Percentiles rank a stretch among this genome's conserved stretches.
phyloP scores from a whole-genome alignment of 2,888 invertebrate genomes.

The Melanargia galathea region DNA sequence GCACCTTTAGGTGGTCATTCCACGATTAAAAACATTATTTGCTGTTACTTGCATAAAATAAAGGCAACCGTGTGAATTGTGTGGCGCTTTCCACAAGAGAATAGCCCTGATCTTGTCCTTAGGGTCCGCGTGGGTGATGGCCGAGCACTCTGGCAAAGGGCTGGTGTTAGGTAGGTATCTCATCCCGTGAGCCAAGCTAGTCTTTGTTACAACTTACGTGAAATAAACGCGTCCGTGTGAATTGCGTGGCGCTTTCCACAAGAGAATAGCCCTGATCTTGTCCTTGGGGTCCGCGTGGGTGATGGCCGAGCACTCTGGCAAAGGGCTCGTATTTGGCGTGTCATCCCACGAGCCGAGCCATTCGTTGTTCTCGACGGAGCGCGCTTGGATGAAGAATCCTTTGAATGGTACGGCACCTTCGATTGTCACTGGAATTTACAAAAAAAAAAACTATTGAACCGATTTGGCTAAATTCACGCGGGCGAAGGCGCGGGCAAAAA shows the following conservation, averaged over 20 bases:
- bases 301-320: slow-evolving; percentile 90
- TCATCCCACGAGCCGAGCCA: slow-evolving; percentile 90
- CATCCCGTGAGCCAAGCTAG: not conserved
- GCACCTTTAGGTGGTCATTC: too few relatives aligned
- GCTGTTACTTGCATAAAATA: slow-evolving; percentile 89
- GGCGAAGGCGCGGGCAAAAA: too few relatives aligned
- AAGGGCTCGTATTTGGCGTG: slow-evolving; percentile 88
- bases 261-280: slow-evolving; percentile 86
- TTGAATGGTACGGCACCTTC: slow-evolving; percentile 84
- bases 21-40: too few relatives aligned
- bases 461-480: not conserved
- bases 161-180: not conserved
- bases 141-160: slow-evolving; percentile 85
- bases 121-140: slow-evolving; percentile 90
- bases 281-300: slow-evolving; percentile 90
- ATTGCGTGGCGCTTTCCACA: slow-evolving; percentile 88
- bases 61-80: slow-evolving; percentile 85
- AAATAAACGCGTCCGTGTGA: slow-evolving; percentile 88
- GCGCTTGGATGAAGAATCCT: slow-evolving; percentile 92
- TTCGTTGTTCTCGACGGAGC: slow-evolving; percentile 86
- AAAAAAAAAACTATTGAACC: not conserved
- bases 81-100: slow-evolving; percentile 88
- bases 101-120: slow-evolving; percentile 87
- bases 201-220: slow-evolving; percentile 83
- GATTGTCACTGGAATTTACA: slow-evolving; percentile 77